Percentiles rank a stretch among this genome's conserved stretches.
Conservation (phyloP, 2,797 vertebrate genomes). For the Characodon lateralis region DNA sequence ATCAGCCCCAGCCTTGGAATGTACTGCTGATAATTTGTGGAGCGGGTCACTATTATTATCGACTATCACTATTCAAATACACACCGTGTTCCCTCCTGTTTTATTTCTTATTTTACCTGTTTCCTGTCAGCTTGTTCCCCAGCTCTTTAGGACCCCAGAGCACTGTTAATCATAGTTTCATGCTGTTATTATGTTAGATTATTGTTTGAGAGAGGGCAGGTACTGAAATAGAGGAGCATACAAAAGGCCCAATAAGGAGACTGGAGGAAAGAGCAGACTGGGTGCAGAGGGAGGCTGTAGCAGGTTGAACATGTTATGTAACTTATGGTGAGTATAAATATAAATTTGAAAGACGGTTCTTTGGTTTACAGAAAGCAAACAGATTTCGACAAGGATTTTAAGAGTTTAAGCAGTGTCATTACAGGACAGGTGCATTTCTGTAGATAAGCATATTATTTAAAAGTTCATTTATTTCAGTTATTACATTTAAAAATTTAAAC, state of each 20-base stretch:
- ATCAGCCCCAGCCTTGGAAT: neutral
- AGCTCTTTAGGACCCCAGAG: neutral
- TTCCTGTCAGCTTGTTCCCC: neutral
- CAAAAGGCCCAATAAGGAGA: conserved; percentile 6
- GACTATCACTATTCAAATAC: neutral
- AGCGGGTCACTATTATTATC: neutral
- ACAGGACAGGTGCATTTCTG: no score
- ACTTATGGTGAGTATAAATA: neutral
- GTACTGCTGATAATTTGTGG: neutral
- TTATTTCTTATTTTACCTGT: neutral
- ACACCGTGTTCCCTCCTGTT: neutral
- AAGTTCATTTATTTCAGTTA: no score
- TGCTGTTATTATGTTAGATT: conserved; percentile 8
- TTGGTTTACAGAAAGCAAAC: no score
- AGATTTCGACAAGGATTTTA: no score
- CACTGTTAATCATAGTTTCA: conserved; percentile 8
- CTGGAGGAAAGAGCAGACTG: conserved; percentile 1
- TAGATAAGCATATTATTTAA: no score
- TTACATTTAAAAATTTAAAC: no score
- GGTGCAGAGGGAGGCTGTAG: neutral
- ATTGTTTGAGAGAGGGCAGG: conserved; percentile 15
- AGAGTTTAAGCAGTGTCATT: no score
- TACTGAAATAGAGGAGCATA: neutral
- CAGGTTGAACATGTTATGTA: neutral
- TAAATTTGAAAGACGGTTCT: no score